Evolutionary conservation across 2,113 vertebrate species (phyloP).

Genomic region (Antechinus stuartii): DNA sequence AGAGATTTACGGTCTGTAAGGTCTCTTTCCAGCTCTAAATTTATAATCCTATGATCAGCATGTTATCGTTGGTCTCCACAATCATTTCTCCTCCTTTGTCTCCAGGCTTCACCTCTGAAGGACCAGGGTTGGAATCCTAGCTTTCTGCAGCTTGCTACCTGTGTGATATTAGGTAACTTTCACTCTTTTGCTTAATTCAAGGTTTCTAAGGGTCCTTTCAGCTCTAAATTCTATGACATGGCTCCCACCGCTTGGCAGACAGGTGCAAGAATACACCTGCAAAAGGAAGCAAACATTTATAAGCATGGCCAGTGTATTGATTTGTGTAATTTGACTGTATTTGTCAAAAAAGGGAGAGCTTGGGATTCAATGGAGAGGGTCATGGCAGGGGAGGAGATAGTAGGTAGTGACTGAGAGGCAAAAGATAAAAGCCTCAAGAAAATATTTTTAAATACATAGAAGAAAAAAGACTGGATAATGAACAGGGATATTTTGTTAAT

Average conservation of each 20-base stretch:
- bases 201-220: background rate
- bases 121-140: background rate
- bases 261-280: background rate
- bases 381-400: background rate
- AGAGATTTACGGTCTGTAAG: background rate
- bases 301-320: background rate
- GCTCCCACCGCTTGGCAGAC: background rate
- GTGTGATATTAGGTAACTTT: background rate
- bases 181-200: background rate
- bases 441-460: background rate
- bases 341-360: background rate
- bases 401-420: background rate
- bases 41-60: background rate
- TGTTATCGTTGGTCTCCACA: background rate
- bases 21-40: background rate
- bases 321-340: background rate
- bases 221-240: background rate
- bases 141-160: background rate
- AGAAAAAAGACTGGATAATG: background rate
- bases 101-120: background rate
- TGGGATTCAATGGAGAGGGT: background rate
- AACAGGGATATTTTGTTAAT: no score
- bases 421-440: background rate
- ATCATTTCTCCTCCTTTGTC: background rate
- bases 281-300: background rate